These are phyloP conservation scores for Urocynchramus pylzowi DNA, from an alignment of 2,113 vertebrate genomes.

Conservation along the genomic window DNA sequence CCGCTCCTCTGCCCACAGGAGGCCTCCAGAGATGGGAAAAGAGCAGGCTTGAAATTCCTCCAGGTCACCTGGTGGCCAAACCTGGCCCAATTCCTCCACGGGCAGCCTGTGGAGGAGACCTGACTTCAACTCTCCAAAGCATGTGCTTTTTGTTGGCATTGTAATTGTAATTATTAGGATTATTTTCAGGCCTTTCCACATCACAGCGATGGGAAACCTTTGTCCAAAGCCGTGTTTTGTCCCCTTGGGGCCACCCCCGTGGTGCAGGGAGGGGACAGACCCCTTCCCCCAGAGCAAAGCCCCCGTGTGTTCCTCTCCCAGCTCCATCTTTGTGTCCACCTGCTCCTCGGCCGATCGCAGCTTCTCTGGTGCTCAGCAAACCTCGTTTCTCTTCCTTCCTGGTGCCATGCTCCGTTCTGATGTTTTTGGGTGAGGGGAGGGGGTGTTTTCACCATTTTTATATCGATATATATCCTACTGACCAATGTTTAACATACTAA, in stretches of 20 bases:
- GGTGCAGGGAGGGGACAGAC: not conserved
- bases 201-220: not conserved
- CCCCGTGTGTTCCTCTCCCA: not conserved
- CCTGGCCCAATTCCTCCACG: not conserved
- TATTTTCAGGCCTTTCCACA: not conserved
- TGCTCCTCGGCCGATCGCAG: not conserved
- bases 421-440: not conserved
- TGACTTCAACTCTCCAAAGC: not conserved
- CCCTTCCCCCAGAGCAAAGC: not conserved
- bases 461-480: constrained; percentile 65
- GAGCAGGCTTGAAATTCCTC: not conserved
- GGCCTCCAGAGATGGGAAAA: not conserved
- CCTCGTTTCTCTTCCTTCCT: not conserved
- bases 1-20: not conserved
- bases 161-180: not conserved
- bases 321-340: not conserved
- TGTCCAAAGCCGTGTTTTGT: not conserved
- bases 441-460: constrained; percentile 51
- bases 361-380: constrained; percentile 36
- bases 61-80: not conserved
- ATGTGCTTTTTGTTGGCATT: not conserved
- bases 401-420: not conserved
- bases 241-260: not conserved
- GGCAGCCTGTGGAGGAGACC: not conserved
- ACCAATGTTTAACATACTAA: constrained; percentile 60